Base-by-base conservation (phyloP, 2,113 vertebrate species). In the Corvus moneduloides region DNA sequence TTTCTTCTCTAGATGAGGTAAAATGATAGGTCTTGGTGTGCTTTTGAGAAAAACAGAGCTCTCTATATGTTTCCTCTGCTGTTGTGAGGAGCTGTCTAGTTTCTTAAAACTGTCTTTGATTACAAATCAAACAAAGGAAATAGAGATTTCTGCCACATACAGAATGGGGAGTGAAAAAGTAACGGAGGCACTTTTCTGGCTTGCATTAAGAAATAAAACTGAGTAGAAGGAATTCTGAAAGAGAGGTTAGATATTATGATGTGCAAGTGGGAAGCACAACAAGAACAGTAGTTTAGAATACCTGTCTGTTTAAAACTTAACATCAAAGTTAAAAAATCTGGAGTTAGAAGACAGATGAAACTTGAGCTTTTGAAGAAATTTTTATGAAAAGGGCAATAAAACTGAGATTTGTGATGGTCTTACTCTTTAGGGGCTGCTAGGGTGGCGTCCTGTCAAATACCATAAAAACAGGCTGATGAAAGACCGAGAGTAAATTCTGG, bases 111-210 rank as follows among this genome's bases (percentile, higher is more conserved):
- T 46, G 59, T 49, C 87, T 92, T 93, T 90, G 59, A 75, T 90
- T 94, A 75, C 80, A 92, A 91, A 92, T 89, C 80, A 90, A 88
- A 64, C 51, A 49, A 71, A 90, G 72, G 79, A 77, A 90, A 84
- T 28, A 44, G 52, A 77, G 69, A 58, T 86, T 92, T 63, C 63
- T 59, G 51, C 55, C 71, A 9, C 6, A 8, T 39, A 14, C 35
- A 39, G 79, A 89, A 55, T 6, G 5, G 37, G 20, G 41, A 94
- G 37, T 59, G 71, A 32, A 67, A 32, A 93, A 67, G 73, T 46
- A 94, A 55, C 27, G 58, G 68, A 92, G 51, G 55, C 49, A 22
- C 48, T 92, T 94, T 86, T 43, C 68, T 96, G 92, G 66, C 73
- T 87, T 72, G 30, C 68, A 33, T 84, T 87, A 72, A 78, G 84